A percentile compares a stretch with the other conserved stretches of the same genome.
Conservation (phyloP, 2,113 vertebrate genomes). For the Xenopus borealis region DNA sequence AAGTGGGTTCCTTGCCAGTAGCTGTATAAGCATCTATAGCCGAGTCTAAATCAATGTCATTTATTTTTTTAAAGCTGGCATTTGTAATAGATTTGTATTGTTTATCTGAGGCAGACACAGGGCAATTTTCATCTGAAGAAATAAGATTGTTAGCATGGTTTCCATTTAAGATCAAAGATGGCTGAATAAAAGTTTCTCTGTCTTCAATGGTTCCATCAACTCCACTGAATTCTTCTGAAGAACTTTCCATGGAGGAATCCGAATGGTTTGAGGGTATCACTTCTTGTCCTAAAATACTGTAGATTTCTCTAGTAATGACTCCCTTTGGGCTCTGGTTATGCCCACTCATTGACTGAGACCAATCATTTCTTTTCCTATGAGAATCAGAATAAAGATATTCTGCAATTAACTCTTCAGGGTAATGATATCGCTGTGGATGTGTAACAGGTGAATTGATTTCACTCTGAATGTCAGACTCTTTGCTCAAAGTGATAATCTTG, state of each 20-base stretch:
- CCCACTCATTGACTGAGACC: not conserved
- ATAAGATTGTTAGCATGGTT: conserved; percentile 32
- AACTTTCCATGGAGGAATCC: not conserved
- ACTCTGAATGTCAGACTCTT: conserved; percentile 56
- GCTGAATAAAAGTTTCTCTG: not conserved
- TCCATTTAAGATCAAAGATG: conserved; percentile 32
- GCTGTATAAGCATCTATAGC: not conserved
- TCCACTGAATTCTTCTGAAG: not conserved
- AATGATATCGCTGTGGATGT: conserved; percentile 70
- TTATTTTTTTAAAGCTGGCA: conserved; percentile 49
- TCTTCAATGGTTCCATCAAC: not conserved
- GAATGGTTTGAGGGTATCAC: not conserved
- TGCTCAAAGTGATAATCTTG: conserved; percentile 60
- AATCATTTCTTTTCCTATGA: not conserved
- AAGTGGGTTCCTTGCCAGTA: not conserved
- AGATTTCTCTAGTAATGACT: not conserved
- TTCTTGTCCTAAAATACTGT: not conserved
- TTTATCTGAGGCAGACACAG: conserved; percentile 50
- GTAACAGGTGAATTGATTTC: conserved; percentile 59
- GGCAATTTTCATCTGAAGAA: conserved; percentile 48
- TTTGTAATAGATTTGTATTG: conserved; percentile 52
- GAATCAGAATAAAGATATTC: not conserved
- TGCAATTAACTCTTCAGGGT: conserved; percentile 1
- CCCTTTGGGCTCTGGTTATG: not conserved
- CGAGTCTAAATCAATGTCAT: conserved; percentile 18